Conservation (phyloP, 2,113 vertebrate genomes). For the Podarcis muralis region DNA sequence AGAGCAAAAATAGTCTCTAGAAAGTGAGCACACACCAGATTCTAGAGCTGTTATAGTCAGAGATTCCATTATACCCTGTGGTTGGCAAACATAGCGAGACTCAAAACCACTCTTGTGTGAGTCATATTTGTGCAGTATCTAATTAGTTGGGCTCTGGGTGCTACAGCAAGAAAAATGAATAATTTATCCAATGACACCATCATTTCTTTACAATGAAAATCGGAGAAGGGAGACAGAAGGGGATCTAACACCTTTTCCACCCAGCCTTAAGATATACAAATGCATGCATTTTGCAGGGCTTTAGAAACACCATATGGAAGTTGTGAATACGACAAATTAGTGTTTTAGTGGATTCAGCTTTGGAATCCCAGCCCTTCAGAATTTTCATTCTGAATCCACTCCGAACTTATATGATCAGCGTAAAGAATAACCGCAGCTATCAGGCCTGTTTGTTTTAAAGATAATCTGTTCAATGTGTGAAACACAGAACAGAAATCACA, state of each 20-base stretch:
- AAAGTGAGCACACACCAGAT: neutral
- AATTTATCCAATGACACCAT: constrained; percentile 12
- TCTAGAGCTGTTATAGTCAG: constrained; percentile 4
- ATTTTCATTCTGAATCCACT: neutral
- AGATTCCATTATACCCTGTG: constrained; percentile 9
- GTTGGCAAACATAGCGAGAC: constrained; percentile 11
- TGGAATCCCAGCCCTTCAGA: neutral
- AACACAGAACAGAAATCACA: neutral
- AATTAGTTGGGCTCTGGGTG: constrained; percentile 25
- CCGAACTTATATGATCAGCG: neutral
- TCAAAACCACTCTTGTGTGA: neutral
- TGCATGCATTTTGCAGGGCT: constrained; percentile 20
- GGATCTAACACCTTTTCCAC: neutral
- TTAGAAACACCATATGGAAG: constrained; percentile 23
- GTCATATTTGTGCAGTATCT: constrained; percentile 15
- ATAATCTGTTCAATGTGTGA: neutral
- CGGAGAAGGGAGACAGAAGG: constrained; percentile 1
- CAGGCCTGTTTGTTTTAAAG: neutral
- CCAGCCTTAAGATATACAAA: constrained; percentile 26
- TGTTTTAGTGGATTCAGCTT: neutral
- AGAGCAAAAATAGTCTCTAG: neutral
- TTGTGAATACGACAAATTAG: constrained; percentile 23
- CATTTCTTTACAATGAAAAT: constrained; percentile 17
- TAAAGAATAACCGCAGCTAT: neutral
- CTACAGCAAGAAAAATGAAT: constrained; percentile 27